These are phyloP conservation scores for Gobionotothen gibberifrons DNA, from an alignment of 2,797 vertebrate species.

Conservation along the genomic window DNA sequence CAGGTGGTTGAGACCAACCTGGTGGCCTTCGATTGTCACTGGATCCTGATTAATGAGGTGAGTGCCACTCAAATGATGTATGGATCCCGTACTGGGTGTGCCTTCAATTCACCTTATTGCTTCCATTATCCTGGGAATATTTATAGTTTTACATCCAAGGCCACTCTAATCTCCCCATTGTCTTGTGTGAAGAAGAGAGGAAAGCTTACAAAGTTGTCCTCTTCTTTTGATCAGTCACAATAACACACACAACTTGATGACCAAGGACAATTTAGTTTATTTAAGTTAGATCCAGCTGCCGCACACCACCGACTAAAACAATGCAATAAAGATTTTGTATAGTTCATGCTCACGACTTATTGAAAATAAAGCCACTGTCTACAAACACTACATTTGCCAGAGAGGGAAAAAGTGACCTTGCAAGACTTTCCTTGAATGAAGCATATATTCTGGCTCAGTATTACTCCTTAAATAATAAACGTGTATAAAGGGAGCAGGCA, in stretches of 20 bases:
- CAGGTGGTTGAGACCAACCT: constrained; percentile 99
- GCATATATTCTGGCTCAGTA: background rate
- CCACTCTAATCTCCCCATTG: constrained; percentile 4
- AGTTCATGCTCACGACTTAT: constrained; percentile 4
- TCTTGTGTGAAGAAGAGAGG: constrained; percentile 18
- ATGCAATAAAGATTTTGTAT: constrained; percentile 2
- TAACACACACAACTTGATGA: constrained; percentile 25
- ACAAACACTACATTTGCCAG: constrained; percentile 5
- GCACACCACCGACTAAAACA: constrained; percentile 7
- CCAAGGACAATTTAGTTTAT: constrained; percentile 23
- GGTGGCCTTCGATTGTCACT: constrained; percentile 99
- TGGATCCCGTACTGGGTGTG: constrained; percentile 12
- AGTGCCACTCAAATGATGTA: constrained; percentile 68
- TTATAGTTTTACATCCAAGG: constrained; percentile 25
- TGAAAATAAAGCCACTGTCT: background rate
- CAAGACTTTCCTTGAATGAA: constrained; percentile 13
- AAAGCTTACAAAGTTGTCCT: background rate
- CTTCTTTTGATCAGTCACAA: constrained; percentile 23
- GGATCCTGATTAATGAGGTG: constrained; percentile 99
- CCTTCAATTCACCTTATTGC: constrained; percentile 47
- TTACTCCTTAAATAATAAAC: constrained; percentile 11
- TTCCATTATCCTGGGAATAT: constrained; percentile 34
- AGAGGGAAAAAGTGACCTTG: constrained; percentile 27
- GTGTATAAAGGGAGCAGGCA: constrained; percentile 11
- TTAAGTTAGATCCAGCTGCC: background rate